Conservation (phyloP, 1,140 invertebrate species). For the Scylla paramamosain region DNA sequence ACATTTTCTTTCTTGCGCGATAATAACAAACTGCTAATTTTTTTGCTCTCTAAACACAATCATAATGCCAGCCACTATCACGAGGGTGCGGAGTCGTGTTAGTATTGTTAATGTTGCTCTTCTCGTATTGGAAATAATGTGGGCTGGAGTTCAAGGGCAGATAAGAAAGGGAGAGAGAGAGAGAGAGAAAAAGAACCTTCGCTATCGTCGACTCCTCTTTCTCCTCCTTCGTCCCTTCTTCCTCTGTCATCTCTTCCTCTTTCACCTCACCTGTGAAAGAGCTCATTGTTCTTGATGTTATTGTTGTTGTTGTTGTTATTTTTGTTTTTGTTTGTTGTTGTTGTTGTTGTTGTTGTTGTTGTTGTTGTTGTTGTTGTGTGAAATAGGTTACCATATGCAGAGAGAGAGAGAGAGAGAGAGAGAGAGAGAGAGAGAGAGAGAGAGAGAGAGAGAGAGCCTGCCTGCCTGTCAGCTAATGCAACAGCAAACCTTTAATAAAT, state of each 20-base stretch:
- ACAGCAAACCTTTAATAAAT: too few relatives aligned
- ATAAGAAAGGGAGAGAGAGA: too few relatives aligned
- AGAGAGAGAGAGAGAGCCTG: background rate
- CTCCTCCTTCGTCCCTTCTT: too few relatives aligned
- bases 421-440: background rate
- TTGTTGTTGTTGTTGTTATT: background rate
- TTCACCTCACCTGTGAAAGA: background rate
- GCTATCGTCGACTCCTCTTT: background rate
- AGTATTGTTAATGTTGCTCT: too few relatives aligned
- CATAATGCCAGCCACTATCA: background rate
- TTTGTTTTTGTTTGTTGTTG: background rate
- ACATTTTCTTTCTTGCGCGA: too few relatives aligned
- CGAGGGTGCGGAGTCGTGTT: too few relatives aligned
- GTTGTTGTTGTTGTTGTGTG: background rate
- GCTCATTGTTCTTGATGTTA: background rate
- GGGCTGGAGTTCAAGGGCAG: background rate
- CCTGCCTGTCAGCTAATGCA: too few relatives aligned
- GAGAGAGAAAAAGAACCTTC: background rate
- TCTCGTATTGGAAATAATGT: background rate
- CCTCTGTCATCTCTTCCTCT: background rate
- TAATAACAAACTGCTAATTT: too few relatives aligned
- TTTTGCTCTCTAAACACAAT: background rate
- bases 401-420: constrained; percentile 26
- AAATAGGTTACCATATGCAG: background rate
- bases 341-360: background rate